Evolutionary conservation across 2,797 vertebrate species (phyloP), one percentile per base, ranked within the genome.

Genomic region (Prionace glauca): DNA sequence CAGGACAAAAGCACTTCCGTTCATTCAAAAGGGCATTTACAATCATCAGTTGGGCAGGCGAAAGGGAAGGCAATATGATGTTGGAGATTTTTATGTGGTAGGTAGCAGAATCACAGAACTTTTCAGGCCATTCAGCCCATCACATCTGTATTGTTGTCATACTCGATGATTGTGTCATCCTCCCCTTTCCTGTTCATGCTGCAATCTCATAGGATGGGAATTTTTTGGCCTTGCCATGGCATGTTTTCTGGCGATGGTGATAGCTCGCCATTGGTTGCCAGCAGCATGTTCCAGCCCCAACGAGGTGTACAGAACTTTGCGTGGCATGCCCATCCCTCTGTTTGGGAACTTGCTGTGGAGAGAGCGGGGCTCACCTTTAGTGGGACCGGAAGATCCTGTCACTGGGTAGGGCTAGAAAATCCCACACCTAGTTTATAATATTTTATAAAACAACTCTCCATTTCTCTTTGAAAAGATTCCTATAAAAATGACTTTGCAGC

Each of bases 1-100:
- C 96, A 98, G 98, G 96, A 97, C 96, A 97, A 98, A 96, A 96
- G 97, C 97, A 71, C 97, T 98, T 95, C 98, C 97, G 79, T 98
- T 98, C 95, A 98, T 98, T 97, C 96, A 97, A 71, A 98, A 98
- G 94, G 97, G 96, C 79, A 69, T 97, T 96, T 98, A 98, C 96
- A 92, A 50, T 77, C 98, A 98, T 96, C 97, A 98, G 0, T 16
- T 11, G 96, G 98, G 98, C 95, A 96, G 94, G 96, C 97, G 96
- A 95, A 97, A 97, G 96, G 97, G 97, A 96, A 97, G 97, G 95
- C 96, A 93, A 18, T 98, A 98, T 95, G 95, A 95, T 94, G 96
- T 98, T 96, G 96, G 79, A 72, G 98, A 98, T 96, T 97, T 98
- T 95, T 97, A 96, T 79, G 5, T 96, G 96, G 97, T 98, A 97